Evolutionary conservation across 2,797 vertebrate species (phyloP), one percentile per base, ranked within the genome.

Genomic region (Pseudochromis fuscus): DNA sequence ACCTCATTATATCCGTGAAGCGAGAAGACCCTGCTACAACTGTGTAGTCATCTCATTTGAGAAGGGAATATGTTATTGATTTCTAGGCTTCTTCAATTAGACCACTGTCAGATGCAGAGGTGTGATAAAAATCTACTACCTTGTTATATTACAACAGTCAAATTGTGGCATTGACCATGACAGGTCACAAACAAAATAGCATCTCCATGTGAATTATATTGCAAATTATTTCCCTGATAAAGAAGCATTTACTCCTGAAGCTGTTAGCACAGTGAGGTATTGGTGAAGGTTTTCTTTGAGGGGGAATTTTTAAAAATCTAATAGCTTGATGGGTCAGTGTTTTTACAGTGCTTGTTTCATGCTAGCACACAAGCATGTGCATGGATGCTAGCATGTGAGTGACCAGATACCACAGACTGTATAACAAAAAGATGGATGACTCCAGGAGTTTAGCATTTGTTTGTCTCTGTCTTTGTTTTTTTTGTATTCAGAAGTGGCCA

Each of bases 31-130:
- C 40, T 19, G 40, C 21, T 21, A 23, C 42, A 45, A 12, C 23
- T 13, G 51, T 28, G 53, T 67, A 42, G 82, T 71, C 65, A 63
- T 83, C 61, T 81, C 50, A 74, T 82, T 67, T 63, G 55, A 66
- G 33, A 51, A 31, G 25, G 31, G 45, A 73, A 85, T 79, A 76
- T 31, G 31, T 58, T 55, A 66, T 72, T 70, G 83, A 81, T 81
- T 70, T 61, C 25, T 31, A 16, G 18, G 42, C 8, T 53, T 66
- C 68, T 81, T 57, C 49, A 51, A 76, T 75, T 61, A 67, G 67
- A 23, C 33, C 10, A 4, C n/a, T 23, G 42, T 64, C 49, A 58
- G 40, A 50, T 52, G 55, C 9, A 27, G 10, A 2, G 16, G 18
- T 15, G 11, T 37, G 31, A 56, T 63, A 18, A 11, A 51, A 50